Evolutionary conservation across 1,140 invertebrate genomes (phyloP).

Genomic region (Drosophila albomicans): DNA sequence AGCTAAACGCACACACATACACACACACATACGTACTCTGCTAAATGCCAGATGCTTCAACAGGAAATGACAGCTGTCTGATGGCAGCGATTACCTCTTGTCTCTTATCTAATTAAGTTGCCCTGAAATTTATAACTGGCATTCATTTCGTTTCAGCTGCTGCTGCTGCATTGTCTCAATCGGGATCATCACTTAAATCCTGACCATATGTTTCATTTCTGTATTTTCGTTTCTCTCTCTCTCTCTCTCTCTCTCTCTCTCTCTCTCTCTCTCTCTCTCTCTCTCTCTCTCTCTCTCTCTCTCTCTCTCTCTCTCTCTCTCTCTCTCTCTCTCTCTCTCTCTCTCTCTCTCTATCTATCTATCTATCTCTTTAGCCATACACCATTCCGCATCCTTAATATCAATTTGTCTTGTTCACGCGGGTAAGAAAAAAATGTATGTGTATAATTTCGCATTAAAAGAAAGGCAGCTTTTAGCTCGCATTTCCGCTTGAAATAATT

Average conservation of each 20-base stretch:
- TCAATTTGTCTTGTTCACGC: background rate
- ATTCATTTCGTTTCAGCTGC: slow-evolving; percentile 24
- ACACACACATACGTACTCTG: slow-evolving; percentile 20
- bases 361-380: background rate
- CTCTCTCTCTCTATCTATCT: too few relatives aligned
- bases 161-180: background rate
- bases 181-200: background rate
- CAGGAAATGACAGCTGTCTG: slow-evolving; percentile 30
- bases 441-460: background rate
- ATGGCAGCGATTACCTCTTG: slow-evolving; percentile 24
- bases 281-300: too few relatives aligned
- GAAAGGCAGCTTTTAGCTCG: background rate
- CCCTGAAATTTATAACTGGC: slow-evolving; percentile 38
- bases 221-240: background rate
- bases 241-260: too few relatives aligned
- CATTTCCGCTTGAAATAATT: background rate
- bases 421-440: background rate
- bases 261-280: too few relatives aligned
- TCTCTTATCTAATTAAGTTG: slow-evolving; percentile 46
- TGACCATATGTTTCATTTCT: background rate
- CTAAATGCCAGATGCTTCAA: slow-evolving; percentile 37
- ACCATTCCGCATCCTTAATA: background rate
- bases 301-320: too few relatives aligned
- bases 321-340: too few relatives aligned
- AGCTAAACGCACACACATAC: background rate